Percentiles rank a stretch among this genome's conserved stretches.
These are phyloP conservation scores for Cataglyphis cursor DNA, from an alignment of 2,888 invertebrate genomes.

Conservation along the genomic window DNA sequence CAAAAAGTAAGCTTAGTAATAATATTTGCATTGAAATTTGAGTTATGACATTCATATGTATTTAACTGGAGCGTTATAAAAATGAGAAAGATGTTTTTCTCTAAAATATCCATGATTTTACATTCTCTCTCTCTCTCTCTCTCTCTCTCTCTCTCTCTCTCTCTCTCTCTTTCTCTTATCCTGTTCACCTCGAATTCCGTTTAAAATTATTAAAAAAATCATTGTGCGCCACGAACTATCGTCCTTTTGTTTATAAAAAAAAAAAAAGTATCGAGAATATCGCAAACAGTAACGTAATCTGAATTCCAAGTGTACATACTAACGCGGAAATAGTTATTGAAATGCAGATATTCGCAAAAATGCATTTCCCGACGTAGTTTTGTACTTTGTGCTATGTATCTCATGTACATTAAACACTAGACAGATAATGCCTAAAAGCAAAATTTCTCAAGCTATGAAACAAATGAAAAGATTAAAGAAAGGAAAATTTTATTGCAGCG, in stretches of 20 bases:
- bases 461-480: not conserved
- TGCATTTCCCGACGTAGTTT: constrained; percentile 9
- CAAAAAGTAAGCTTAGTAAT: not conserved
- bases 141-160: not conserved
- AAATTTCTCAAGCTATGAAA: not conserved
- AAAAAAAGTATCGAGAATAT: constrained; percentile 34
- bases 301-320: constrained; percentile 28
- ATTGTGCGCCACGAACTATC: not conserved
- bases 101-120: constrained; percentile 6
- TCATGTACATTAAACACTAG: not conserved
- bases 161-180: not conserved
- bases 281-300: constrained; percentile 32
- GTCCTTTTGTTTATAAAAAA: not conserved
- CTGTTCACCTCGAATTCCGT: not conserved
- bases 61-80: not conserved
- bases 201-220: constrained; percentile 36
- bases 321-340: constrained; percentile 37
- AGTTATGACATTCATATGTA: not conserved
- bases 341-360: constrained; percentile 35
- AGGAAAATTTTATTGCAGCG: not conserved
- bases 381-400: not conserved
- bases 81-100: constrained; percentile 1
- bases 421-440: not conserved
- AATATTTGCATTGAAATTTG: constrained; percentile 25
- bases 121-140: constrained; percentile 6